A percentile compares a stretch with the other conserved stretches of the same genome.
phyloP scores from a whole-genome alignment of 2,113 vertebrate species.

The Plectropomus leopardus region DNA sequence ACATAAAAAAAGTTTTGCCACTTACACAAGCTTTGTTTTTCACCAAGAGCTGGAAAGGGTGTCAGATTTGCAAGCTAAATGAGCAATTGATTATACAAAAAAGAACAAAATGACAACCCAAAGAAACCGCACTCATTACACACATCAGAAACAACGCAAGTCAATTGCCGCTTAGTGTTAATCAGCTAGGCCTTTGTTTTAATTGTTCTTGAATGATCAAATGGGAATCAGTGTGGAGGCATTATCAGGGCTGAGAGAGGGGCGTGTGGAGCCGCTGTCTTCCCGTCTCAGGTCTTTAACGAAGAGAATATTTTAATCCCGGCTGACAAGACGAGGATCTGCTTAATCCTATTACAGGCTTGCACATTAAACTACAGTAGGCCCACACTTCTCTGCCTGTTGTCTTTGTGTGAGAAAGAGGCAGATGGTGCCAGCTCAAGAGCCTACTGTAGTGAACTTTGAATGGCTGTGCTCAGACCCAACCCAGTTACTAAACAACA shows the following conservation, averaged over 20 bases:
- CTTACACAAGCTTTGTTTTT: conserved; percentile 11
- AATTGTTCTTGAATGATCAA: conserved; percentile 71
- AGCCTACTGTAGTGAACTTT: conserved; percentile 70
- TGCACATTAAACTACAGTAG: conserved; percentile 81
- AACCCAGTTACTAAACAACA: conserved; percentile 51
- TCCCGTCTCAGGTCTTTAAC: conserved; percentile 71
- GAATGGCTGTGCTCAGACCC: conserved; percentile 47
- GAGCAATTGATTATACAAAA: conserved; percentile 29
- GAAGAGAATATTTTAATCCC: conserved; percentile 82
- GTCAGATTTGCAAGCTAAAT: conserved; percentile 39
- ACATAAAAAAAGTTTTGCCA: not conserved
- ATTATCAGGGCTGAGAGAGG: conserved; percentile 66
- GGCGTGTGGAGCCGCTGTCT: conserved; percentile 58
- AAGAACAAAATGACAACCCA: conserved; percentile 14
- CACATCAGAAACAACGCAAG: conserved; percentile 47
- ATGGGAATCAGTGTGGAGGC: conserved; percentile 69
- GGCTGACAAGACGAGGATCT: conserved; percentile 81
- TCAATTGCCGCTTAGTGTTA: conserved; percentile 64
- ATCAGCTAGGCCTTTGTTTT: conserved; percentile 64
- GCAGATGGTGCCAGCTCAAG: conserved; percentile 73
- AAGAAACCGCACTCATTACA: conserved; percentile 42
- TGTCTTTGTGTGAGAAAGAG: conserved; percentile 71
- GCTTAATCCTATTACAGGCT: conserved; percentile 85
- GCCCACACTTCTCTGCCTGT: conserved; percentile 64
- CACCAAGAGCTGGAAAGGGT: not conserved